Evolutionary conservation across 2,797 vertebrate species (phyloP).

Genomic region (Crenuchus spilurus): DNA sequence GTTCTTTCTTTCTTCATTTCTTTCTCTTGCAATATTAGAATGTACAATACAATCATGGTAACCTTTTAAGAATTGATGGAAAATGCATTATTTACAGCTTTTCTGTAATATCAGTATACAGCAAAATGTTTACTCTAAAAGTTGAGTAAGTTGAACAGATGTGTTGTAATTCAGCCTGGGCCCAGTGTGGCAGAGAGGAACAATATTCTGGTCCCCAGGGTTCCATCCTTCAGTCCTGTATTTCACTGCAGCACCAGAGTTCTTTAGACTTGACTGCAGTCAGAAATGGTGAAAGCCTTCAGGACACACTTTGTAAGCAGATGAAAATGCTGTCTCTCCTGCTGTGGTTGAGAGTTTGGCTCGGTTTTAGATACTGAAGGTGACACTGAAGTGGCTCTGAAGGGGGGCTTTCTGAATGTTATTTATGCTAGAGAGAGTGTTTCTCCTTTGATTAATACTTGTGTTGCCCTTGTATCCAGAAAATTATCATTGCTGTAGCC

Average conservation of each 20-base stretch:
- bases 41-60: neutral
- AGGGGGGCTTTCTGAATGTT: neutral
- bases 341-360: neutral
- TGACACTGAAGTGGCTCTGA: neutral
- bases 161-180: conserved; percentile 22
- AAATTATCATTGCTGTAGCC: neutral
- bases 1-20: neutral
- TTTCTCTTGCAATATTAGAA: neutral
- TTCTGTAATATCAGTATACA: neutral
- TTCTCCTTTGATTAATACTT: neutral
- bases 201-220: conserved; percentile 20
- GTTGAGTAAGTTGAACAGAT: conserved; percentile 14
- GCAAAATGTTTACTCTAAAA: neutral
- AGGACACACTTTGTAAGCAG: conserved; percentile 34
- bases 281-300: conserved; percentile 14
- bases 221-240: conserved; percentile 3
- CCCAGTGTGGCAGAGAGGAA: neutral
- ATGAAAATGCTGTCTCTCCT: conserved; percentile 5
- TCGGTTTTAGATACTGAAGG: conserved; percentile 3
- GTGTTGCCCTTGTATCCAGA: neutral
- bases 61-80: neutral
- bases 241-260: conserved; percentile 18
- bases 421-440: neutral
- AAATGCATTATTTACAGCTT: neutral
- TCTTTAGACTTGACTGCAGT: neutral